Conservation (phyloP, 2,888 invertebrate species). For the Octonoba sinensis region DNA sequence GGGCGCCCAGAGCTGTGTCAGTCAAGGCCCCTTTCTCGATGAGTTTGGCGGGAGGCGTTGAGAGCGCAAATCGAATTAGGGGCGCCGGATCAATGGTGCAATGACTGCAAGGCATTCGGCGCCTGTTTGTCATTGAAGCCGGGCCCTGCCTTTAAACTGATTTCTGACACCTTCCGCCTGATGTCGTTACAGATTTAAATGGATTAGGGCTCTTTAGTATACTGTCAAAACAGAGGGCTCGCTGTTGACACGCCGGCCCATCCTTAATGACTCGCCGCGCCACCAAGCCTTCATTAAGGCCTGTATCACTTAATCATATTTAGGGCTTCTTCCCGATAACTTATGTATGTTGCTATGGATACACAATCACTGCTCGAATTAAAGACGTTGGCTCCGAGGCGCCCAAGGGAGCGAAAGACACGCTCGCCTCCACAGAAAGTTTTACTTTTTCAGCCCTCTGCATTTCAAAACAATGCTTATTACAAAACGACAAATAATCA, state of each 20-base stretch:
- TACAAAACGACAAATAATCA: no score
- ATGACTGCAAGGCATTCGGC: slow-evolving; percentile 45
- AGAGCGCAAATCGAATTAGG: slow-evolving; percentile 57
- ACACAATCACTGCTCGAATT: slow-evolving; percentile 49
- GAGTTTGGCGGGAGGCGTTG: slow-evolving; percentile 53
- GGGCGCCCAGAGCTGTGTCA: slow-evolving; percentile 50
- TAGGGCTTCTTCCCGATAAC: slow-evolving; percentile 44
- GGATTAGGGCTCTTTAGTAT: slow-evolving; percentile 64
- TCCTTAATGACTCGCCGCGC: slow-evolving; percentile 53
- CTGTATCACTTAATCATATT: slow-evolving; percentile 65
- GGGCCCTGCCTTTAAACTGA: slow-evolving; percentile 49
- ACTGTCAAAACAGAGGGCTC: slow-evolving; percentile 61
- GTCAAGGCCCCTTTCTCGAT: slow-evolving; percentile 38
- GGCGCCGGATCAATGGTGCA: slow-evolving; percentile 52
- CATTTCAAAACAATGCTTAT: no score
- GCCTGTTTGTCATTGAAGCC: slow-evolving; percentile 42
- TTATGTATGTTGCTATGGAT: slow-evolving; percentile 63
- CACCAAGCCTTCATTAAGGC: slow-evolving; percentile 38
- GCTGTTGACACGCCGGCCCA: slow-evolving; percentile 54
- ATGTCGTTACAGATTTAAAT: slow-evolving; percentile 65
- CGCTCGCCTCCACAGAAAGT: no score
- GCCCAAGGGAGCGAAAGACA: no score
- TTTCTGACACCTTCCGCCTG: slow-evolving; percentile 63
- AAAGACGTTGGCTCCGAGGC: slow-evolving; percentile 8
- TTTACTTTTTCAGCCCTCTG: no score